Base-by-base conservation (phyloP, 2,113 vertebrate species). In the Poeciliopsis occidentalis region DNA sequence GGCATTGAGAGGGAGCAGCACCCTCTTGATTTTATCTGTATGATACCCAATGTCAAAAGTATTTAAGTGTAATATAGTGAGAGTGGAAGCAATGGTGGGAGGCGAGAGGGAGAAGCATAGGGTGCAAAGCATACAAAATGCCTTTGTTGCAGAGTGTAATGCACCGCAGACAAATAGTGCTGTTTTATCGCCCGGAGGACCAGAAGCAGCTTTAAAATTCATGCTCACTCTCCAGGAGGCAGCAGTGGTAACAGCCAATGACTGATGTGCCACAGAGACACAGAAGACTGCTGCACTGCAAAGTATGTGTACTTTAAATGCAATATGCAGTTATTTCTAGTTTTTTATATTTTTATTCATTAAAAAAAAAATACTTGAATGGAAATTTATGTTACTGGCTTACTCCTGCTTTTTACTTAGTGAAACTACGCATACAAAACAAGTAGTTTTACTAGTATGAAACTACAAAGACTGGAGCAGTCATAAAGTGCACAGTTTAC, bases 171-270 rank as follows among this genome's bases (percentile, higher is more conserved):
- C 82, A 91, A 93, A 94, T 89, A 88, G 85, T 74, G 61, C 39
- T 12, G 69, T 75, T 89, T 84, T 89, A 90, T 87, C n/a, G 87
- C 89, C 89, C 71, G 68, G 63, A 87, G 92, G 75, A 77, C 67
- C 67, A 69, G 78, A 83, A 82, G 79, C 69, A 81, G 83, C 87
- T 90, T 93, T 92, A 86, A 87, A 87, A 93, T 92, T 91, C 86
- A 89, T 88, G 87, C 81, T 92, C 70, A 78, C 87, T 90, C 85
- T 85, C 78, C 80, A 73, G 80, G 79, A 88, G 81, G 78, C 73
- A 80, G 81, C 79, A 61, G 71, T 60, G 3, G 69, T 41, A 62
- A 71, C 8, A n/a, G 39, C 62, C 72, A 72, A 71, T 87, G 79
- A 91, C 76, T 84, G 85, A 88, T 89, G 85, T 68, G 71, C 75